Conservation (phyloP, 2,113 vertebrate species). For the Campylorhamphus procurvoides region DNA sequence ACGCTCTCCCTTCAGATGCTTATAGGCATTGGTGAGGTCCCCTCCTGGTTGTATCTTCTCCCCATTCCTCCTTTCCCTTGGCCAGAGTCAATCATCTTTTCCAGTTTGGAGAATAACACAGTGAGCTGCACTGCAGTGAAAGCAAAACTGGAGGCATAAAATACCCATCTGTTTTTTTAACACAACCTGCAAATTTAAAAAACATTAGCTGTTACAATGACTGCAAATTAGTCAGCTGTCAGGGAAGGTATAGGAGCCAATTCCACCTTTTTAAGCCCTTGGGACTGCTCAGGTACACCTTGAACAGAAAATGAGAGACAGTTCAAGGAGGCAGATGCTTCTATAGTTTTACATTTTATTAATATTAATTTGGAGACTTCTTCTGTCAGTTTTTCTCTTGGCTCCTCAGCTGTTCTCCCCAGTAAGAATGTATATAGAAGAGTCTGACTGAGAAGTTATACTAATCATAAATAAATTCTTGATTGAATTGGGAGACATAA, state of each 20-base stretch:
- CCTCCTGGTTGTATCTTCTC: background rate
- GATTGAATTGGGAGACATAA: background rate
- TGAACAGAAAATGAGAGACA: background rate
- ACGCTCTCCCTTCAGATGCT: background rate
- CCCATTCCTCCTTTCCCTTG: background rate
- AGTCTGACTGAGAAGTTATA: background rate
- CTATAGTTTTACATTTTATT: background rate
- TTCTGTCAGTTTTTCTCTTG: background rate
- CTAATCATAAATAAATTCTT: background rate
- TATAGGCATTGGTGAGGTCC: too few species aligned
- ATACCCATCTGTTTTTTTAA: background rate
- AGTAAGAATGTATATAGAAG: background rate
- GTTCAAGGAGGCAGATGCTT: background rate
- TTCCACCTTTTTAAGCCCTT: background rate
- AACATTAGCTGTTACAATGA: background rate
- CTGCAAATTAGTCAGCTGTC: background rate
- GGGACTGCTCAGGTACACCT: background rate
- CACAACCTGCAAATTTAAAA: background rate
- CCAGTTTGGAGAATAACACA: background rate
- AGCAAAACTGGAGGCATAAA: background rate
- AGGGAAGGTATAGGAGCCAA: background rate
- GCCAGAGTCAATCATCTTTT: background rate
- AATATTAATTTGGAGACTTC: background rate
- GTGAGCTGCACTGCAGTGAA: background rate
- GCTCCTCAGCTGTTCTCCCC: background rate